These are phyloP conservation scores for Eulemur albifrons DNA, from an alignment of 2,797 vertebrate genomes.

Conservation along the genomic window DNA sequence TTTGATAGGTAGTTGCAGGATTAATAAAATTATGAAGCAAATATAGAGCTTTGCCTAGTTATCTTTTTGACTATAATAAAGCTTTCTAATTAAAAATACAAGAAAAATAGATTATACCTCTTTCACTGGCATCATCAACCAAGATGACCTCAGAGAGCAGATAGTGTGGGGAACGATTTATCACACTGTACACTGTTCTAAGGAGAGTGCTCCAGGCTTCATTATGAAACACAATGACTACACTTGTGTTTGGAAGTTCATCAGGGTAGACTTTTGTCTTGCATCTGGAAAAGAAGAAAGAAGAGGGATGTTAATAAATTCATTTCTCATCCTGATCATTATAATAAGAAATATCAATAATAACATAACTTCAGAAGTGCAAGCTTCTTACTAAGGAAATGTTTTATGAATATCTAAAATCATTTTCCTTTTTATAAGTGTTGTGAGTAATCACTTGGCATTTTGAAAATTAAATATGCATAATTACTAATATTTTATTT, in stretches of 20 bases:
- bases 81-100: not conserved
- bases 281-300: slow-evolving; percentile 86
- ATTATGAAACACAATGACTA: slow-evolving; percentile 99
- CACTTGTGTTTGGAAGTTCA: slow-evolving; percentile 95
- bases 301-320: not conserved
- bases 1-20: not conserved
- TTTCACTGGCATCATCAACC: slow-evolving; percentile 97
- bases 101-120: slow-evolving; percentile 86
- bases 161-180: slow-evolving; percentile 92
- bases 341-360: not conserved
- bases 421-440: slow-evolving; percentile 50
- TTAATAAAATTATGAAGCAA: not conserved
- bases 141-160: slow-evolving; percentile 93
- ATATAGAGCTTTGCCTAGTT: not conserved
- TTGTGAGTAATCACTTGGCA: slow-evolving; percentile 56
- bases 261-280: slow-evolving; percentile 94
- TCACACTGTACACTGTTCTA: slow-evolving; percentile 94
- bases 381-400: not conserved
- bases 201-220: slow-evolving; percentile 98
- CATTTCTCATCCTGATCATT: not conserved
- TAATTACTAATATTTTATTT: slow-evolving; percentile 64
- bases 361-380: not conserved
- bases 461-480: slow-evolving; percentile 62
- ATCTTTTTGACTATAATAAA: not conserved
- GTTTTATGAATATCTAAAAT: slow-evolving; percentile 42